Base-by-base conservation (phyloP, 2,113 vertebrate species). In the Neolamprologus modestus region DNA sequence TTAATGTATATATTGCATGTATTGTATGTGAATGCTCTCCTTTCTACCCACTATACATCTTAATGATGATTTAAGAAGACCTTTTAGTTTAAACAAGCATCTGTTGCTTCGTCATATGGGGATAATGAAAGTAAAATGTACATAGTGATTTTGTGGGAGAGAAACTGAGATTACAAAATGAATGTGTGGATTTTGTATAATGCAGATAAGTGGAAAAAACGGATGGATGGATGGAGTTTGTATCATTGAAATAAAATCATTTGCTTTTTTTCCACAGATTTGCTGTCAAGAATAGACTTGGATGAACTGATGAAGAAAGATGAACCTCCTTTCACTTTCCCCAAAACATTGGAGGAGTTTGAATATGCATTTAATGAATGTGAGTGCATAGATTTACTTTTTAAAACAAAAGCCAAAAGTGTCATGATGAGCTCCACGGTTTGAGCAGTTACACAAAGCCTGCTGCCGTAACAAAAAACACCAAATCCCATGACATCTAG, bases 281-380 rank as follows among this genome's bases (percentile, higher is more conserved):
- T 99, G 89, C 94, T 99, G 76, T 99, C 98, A 92, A 98, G 97
- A 96, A 99, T 99, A 96, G 97, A 99, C 92, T 96, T 99, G 91
- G 98, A 99, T 96, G 98, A 99, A 95, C 96, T 99, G 82, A 99
- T 99, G 98, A 99, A 99, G 97, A 99, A 99, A 95, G 98, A 99
- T 95, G 98, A 99, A 83, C 98, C 98, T 84, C 98, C 98, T 19
- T 97, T 99, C 95, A 96, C 97, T 90, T 99, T 99, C 95, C 98
- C 98, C 90, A 97, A 98, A 96, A 98, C 98, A 42, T 95, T 99
- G 95, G 97, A 99, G 95, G 98, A 98, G 91, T 99, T 99, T 94
- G 98, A 99, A 95, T 99, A 99, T 92, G 94, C 97, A 71, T 99
- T 99, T 95, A 99, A 99, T 97, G 98, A 99, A 96, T 95, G 98